A percentile compares a stretch with the other conserved stretches of the same genome.
phyloP scores from a whole-genome alignment of 2,113 vertebrate species.

The Elephantulus edwardii region DNA sequence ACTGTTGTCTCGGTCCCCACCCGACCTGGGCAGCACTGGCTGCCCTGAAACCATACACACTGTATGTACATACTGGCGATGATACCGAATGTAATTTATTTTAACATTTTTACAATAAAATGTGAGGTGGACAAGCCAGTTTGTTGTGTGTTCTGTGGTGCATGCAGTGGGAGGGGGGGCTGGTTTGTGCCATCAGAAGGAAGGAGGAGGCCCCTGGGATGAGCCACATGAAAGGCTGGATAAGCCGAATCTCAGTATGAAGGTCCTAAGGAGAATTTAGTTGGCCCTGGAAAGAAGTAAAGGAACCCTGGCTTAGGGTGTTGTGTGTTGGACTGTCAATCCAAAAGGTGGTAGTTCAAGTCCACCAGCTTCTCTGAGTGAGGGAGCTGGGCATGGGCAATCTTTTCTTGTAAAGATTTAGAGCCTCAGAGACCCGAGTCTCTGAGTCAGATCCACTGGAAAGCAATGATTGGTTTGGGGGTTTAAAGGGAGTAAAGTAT shows the following conservation, averaged over 20 bases:
- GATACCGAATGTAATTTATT: conserved; percentile 88
- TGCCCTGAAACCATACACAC: conserved; percentile 81
- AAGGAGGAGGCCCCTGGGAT: not conserved
- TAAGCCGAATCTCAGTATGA: not conserved
- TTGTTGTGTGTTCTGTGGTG: not conserved
- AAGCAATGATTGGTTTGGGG: too few species aligned
- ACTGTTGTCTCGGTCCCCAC: conserved; percentile 63
- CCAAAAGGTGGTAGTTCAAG: too few species aligned
- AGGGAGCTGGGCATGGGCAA: too few species aligned
- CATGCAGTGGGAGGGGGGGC: accelerated
- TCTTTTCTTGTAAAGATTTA: too few species aligned
- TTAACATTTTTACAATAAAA: conserved; percentile 88
- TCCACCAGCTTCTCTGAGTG: too few species aligned
- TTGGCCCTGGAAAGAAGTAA: not conserved
- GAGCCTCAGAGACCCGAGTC: too few species aligned
- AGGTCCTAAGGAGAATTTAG: not conserved
- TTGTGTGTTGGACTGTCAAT: too few species aligned
- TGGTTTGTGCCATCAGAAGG: not conserved
- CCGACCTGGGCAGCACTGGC: conserved; percentile 68
- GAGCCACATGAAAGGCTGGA: not conserved
- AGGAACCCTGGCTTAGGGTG: too few species aligned
- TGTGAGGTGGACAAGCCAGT: conserved; percentile 45
- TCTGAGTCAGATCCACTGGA: too few species aligned
- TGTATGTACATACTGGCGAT: conserved; percentile 83
- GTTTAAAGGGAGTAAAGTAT: not conserved